Evolutionary conservation across 2,888 invertebrate genomes (phyloP), one percentile per base, ranked within the genome.

Genomic region (Oligia latruncula): DNA sequence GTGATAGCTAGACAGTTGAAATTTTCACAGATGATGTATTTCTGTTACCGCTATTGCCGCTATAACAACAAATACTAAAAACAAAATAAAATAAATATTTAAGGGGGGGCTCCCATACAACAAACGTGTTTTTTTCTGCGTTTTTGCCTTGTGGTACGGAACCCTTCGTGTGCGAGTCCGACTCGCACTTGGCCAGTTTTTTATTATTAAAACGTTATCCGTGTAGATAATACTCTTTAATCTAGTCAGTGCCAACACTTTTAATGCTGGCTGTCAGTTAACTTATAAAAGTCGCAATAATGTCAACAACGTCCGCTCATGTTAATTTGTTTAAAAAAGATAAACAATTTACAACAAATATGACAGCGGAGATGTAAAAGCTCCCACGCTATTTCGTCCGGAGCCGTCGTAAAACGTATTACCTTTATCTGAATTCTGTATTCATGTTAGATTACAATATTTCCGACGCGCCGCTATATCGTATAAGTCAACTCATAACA

Each of bases 401-500:
- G 87, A 90, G 91, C 85, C 85, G 86, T 91, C 92, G 88, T 91
- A 92, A 92, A 94, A 91, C 91, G 90, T 93, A 93, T 92, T 92
- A 92, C 91, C 89, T 91, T 92, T 92, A 94, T 91, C 91, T 91
- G 90, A 92, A 94, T 94, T 94, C 91, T 88, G 92, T 94, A 95
- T 95, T 95, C 94, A 94, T 92, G 94, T 92, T 91, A 93, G 93
- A 94, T 95, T 94, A 94, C 93, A 93, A 95, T 94, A 93, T 95
- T 94, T 94, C 93, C 93, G 91, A 89, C 90, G 90, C 90, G 89
- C 87, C 85, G 93, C 90, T 91, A 92, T 91, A 93, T 90, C 91
- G 91, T 92, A 93, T 92, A 92, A 92, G 92, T 92, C 92, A 92
- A 92, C 91, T 92, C 92, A 91, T 92, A 92, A 90, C 93, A 92